Percentiles rank a stretch among this genome's conserved stretches.
These are phyloP conservation scores for Madoqua kirkii DNA, from an alignment of 2,113 vertebrate genomes.

Conservation along the genomic window DNA sequence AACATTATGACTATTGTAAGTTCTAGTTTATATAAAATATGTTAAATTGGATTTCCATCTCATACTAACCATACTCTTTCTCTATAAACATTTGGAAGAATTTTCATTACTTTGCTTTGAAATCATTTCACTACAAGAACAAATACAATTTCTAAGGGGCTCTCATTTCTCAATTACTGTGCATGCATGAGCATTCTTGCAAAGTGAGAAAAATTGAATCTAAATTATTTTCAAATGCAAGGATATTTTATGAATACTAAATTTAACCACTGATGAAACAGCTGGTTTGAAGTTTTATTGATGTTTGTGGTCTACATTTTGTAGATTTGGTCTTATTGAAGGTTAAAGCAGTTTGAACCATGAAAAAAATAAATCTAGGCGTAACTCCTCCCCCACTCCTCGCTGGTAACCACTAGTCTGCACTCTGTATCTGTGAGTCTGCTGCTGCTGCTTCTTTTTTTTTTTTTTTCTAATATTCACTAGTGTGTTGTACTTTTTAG, in stretches of 20 bases:
- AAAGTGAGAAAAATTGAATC: constrained; percentile 50
- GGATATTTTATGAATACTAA: constrained; percentile 42
- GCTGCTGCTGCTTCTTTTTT: neutral
- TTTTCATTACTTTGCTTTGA: constrained; percentile 37
- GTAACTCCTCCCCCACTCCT: neutral
- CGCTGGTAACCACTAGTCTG: neutral
- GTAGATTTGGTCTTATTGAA: neutral
- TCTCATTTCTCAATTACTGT: constrained; percentile 35
- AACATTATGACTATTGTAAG: neutral
- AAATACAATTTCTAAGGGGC: neutral
- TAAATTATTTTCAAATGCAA: constrained; percentile 36
- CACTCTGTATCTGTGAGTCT: neutral
- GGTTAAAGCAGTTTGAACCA: neutral
- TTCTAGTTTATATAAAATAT: neutral
- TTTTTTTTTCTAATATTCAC: neutral
- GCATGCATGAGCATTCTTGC: neutral
- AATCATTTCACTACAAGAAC: constrained; percentile 36
- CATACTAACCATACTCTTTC: neutral
- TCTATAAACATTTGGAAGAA: constrained; percentile 15
- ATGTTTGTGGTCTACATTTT: constrained; percentile 1
- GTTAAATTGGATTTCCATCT: neutral
- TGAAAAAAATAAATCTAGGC: neutral
- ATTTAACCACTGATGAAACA: neutral
- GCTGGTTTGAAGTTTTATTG: neutral
- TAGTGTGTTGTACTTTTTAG: neutral